A percentile compares a stretch with the other conserved stretches of the same genome.
These are phyloP conservation scores for Noctua janthina DNA, from an alignment of 2,888 invertebrate genomes.

Conservation along the genomic window DNA sequence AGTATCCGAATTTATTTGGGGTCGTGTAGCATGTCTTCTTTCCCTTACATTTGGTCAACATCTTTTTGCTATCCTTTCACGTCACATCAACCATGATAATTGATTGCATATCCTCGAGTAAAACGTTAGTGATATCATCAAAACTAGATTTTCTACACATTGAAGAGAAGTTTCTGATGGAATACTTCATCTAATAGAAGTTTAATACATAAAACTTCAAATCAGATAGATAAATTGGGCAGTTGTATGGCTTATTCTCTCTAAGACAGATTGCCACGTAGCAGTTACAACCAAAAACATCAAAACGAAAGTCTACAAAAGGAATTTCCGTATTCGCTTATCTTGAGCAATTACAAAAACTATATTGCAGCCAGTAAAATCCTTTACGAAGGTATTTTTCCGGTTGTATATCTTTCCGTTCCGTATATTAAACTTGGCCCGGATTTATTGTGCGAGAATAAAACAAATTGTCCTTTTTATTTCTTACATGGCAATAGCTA, in stretches of 20 bases:
- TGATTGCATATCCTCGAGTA: background rate
- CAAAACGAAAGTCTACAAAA: background rate
- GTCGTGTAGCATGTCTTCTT: no score
- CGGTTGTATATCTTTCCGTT: slow-evolving; percentile 2
- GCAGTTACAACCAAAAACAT: no score
- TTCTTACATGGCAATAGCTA: background rate
- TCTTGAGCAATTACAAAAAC: slow-evolving; percentile 21
- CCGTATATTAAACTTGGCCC: slow-evolving; percentile 9
- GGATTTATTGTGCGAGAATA: slow-evolving; percentile 11
- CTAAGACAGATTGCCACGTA: no score
- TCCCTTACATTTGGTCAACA: no score
- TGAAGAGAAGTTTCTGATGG: no score
- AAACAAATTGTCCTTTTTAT: slow-evolving; percentile 4
- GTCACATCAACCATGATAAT: background rate
- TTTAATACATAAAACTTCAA: no score
- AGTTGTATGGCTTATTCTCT: no score
- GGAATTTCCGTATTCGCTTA: background rate
- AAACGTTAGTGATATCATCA: background rate
- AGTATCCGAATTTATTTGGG: no score
- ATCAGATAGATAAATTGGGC: no score
- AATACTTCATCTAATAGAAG: no score
- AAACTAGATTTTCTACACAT: background rate
- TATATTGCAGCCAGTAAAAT: slow-evolving; percentile 38
- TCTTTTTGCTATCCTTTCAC: no score
- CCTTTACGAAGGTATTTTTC: background rate